Percentiles rank a stretch among this genome's conserved stretches.
Conservation (phyloP, 2,113 vertebrate species). For the Engystomops pustulosus region DNA sequence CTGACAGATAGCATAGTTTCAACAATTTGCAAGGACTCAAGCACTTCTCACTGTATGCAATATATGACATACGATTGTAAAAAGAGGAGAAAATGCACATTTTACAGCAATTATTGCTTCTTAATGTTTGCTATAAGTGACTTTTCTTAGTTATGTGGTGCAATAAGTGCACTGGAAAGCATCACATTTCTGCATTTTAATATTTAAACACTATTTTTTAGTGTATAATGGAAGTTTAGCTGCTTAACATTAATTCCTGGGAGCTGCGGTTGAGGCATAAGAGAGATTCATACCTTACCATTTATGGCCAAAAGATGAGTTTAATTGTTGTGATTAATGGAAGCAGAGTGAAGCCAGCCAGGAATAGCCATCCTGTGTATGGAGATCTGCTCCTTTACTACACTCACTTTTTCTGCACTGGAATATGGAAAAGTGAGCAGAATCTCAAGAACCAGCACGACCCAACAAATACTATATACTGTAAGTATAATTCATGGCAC, state of each 20-base stretch:
- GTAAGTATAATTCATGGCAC: constrained; percentile 32
- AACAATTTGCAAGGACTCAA: not conserved
- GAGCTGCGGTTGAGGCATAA: not conserved
- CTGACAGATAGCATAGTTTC: not conserved
- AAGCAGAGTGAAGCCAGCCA: constrained; percentile 7
- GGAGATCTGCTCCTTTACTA: not conserved
- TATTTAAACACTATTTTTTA: constrained; percentile 11
- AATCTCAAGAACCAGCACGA: not conserved
- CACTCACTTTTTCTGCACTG: constrained; percentile 1
- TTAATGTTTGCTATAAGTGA: not conserved
- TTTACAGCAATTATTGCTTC: not conserved
- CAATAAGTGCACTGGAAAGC: not conserved
- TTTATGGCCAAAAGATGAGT: constrained; percentile 45
- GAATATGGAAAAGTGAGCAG: constrained; percentile 30
- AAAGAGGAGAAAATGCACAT: not conserved
- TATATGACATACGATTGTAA: not conserved
- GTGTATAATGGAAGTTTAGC: constrained; percentile 32
- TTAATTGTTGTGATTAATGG: constrained; percentile 34
- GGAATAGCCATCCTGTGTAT: not conserved
- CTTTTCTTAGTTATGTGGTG: not conserved
- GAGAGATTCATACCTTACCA: constrained; percentile 43
- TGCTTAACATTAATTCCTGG: constrained; percentile 13
- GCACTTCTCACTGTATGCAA: not conserved
- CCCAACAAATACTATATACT: not conserved
- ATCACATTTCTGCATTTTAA: not conserved